Evolutionary conservation across 2,113 vertebrate genomes (phyloP), one percentile per base, ranked within the genome.

Genomic region (Nestor notabilis): DNA sequence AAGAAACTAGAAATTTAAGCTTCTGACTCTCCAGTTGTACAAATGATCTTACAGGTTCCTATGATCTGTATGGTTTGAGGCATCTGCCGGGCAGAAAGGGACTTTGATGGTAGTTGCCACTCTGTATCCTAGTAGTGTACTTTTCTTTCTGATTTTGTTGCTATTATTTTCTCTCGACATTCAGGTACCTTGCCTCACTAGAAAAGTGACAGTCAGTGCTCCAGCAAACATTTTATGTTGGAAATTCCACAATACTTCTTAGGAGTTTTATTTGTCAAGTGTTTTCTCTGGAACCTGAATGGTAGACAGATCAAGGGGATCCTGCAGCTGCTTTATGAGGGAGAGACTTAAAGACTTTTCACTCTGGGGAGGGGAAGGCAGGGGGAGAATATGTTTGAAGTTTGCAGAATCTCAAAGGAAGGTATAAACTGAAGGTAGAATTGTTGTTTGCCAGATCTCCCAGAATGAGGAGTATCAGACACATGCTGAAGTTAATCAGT

Each of bases 261-360:
- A 85, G 39, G 17, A 24, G 11, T 68, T 95, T 88, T 81, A 55
- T n/a, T 77, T 43, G 27, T 72, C 1, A 4, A 90, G 49, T 52
- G 35, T 46, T 93, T 94, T 94, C 75, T 16, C 21, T 37, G 60
- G 83, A 43, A 77, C 17, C 18, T 75, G 68, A 90, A 87, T 83
- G 61, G 50, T 43, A 87, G 46, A 87, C 76, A 87, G 83, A 96
- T 92, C 91, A 89, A 94, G 93, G 85, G 53, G 33, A 87, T 89
- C 33, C 80, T 96, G 53, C 72, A 92, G 60, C 71, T 95, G 64
- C 55, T 90, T 95, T 92, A 66, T 70, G 90, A 90, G n/a, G 83
- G 64, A 58, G 63, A 76, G 29, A 24, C 66, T 85, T 89, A 44
- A 93, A 94, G 79, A n/a, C 47, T 68, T 44, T 13, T 87, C 39